Evolutionary conservation across 2,797 vertebrate genomes (phyloP), one percentile per base, ranked within the genome.

Genomic region (Spinibarbus caldwelli): DNA sequence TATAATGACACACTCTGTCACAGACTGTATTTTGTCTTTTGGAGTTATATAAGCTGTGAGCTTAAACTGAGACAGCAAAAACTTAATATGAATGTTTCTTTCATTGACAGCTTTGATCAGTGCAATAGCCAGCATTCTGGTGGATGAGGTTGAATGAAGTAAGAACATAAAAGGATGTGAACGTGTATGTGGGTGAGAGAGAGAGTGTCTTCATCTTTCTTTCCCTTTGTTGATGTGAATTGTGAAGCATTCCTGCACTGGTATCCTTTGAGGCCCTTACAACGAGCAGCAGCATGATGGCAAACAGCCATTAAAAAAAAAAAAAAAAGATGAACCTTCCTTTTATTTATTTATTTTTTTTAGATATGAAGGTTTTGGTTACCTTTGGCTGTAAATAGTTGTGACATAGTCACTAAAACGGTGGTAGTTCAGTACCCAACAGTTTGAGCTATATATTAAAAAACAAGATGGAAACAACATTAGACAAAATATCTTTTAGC

Each of bases 361-460:
- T 82, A 81, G 77, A 87, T 90, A 84, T 84, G 88, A 89, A 86
- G 87, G 87, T 80, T 88, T 91, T 89, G 87, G 89, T 88, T 87
- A 86, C 88, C 89, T 92, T 93, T 92, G 90, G 89, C 91, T 92
- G 87, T 90, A 87, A 89, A 90, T 84, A 86, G 82, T 82, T 77
- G 77, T 82, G 82, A 85, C 87, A 86, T 80, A 82, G 81, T 88
- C 87, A 86, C 80, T 85, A 82, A 88, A 83, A 90, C 14, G 88
- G 78, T 88, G 88, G 88, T 80, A 86, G 80, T 88, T 89, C 82
- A 86, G 88, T 91, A 91, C 90, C 89, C 85, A 89, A 89, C 82
- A 89, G 80, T 85, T 89, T 85, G 78, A 87, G 87, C 86, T 76
- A 87, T n/a, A 87, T 84, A 89, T 87, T 34, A 49, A 71, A 85